These are phyloP conservation scores for Oxygymnocypris stewartii DNA, from an alignment of 2,113 vertebrate genomes.

Conservation along the genomic window DNA sequence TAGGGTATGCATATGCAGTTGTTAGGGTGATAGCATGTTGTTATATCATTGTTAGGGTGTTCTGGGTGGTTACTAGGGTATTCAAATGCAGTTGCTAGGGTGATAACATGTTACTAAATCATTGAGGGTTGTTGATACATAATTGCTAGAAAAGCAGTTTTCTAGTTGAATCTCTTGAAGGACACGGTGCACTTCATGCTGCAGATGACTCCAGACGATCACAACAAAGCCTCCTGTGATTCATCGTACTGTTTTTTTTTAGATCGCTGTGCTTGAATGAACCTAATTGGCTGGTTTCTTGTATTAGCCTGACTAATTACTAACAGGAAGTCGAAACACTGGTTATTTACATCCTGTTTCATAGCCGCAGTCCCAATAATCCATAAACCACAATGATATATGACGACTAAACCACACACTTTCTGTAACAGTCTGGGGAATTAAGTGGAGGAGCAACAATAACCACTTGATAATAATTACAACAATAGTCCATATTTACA, in stretches of 20 bases:
- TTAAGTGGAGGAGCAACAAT: not conserved
- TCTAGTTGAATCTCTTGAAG: constrained; percentile 1
- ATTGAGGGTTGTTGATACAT: too few species aligned
- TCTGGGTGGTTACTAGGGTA: not conserved
- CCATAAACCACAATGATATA: not conserved
- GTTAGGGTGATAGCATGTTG: not conserved
- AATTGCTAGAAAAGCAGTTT: not conserved
- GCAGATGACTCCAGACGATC: not conserved
- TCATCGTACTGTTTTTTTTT: not conserved
- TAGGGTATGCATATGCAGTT: too few species aligned
- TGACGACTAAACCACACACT: too few species aligned
- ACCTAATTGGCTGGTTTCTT: not conserved
- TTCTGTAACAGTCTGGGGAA: not conserved
- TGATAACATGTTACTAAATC: not conserved
- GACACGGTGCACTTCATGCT: constrained; percentile 1
- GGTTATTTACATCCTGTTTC: not conserved
- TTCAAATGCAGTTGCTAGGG: not conserved
- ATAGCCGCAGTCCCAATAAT: not conserved
- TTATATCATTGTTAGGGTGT: not conserved
- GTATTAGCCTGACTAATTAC: not conserved
- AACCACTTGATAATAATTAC: not conserved
- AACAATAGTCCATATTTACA: not conserved
- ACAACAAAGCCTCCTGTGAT: not conserved
- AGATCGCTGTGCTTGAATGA: not conserved
- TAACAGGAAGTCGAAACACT: not conserved